These are phyloP conservation scores for Schizopygopsis malacanthus DNA, from an alignment of 2,797 vertebrate genomes.

Conservation along the genomic window DNA sequence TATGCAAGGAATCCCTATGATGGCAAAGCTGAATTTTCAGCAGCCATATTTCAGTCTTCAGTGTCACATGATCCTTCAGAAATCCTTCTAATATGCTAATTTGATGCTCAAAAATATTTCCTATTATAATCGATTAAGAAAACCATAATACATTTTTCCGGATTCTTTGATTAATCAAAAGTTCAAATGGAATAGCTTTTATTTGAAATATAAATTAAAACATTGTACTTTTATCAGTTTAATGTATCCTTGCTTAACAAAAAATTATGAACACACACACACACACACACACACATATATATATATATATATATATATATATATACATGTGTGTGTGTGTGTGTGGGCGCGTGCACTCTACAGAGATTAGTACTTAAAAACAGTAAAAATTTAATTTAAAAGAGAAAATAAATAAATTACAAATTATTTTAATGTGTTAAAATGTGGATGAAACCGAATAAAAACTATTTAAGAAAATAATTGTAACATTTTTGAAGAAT, in stretches of 20 bases:
- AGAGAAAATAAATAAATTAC: not conserved
- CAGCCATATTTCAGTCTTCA: not conserved
- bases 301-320: no score
- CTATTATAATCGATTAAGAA: not conserved
- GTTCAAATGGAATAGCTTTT: not conserved
- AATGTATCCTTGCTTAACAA: no score
- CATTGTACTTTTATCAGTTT: no score
- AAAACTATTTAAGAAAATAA: not conserved
- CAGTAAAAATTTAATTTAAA: not conserved
- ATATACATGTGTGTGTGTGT: no score
- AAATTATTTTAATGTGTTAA: no score
- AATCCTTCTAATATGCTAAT: not conserved
- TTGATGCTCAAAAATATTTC: not conserved
- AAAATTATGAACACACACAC: no score
- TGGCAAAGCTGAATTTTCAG: not conserved
- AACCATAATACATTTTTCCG: not conserved
- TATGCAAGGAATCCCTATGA: no score
- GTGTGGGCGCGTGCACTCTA: no score
- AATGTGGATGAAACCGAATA: not conserved
- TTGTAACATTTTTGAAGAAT: not conserved
- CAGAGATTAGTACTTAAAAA: not conserved
- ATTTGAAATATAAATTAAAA: no score
- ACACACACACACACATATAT: no score
- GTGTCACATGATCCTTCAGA: not conserved
- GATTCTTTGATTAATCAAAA: not conserved